Evolutionary conservation across 2,797 vertebrate species (phyloP), one percentile per base, ranked within the genome.

Genomic region (Australoheros facetus): DNA sequence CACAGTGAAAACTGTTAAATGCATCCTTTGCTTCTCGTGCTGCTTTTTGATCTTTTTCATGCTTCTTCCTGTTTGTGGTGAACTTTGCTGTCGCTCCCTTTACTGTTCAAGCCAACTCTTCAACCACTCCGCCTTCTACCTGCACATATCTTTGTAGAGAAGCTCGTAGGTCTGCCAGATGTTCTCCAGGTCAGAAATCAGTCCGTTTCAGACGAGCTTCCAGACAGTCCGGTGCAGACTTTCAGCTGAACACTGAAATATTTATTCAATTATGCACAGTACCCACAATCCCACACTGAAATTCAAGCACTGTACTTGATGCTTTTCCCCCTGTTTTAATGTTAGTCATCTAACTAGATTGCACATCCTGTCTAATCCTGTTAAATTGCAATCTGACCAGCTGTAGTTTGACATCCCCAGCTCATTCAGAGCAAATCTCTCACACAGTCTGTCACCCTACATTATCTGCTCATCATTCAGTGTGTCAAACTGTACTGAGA

Each of bases 331-430:
- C 23, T 56, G 56, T 66, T 80, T 82, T 85, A 32, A 84, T 83
- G 82, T 75, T 21, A 66, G 75, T 73, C 37, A 76, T 84, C 37
- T 77, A 55, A 64, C 62, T 81, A 32, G 30, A 79, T 88, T 88
- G 69, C 59, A 77, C 70, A 84, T 81, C 64, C 69, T 57, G 56
- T 51, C 34, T 89, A 85, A 89, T 90, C 86, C 85, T 79, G 75
- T 87, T 88, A 83, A 90, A 88, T 37, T 72, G 59, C 80, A 80
- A 72, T 84, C 72, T 76, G 81, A 78, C 74, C 82, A 88, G 78
- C 75, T 80, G 81, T 78, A 82, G 85, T 83, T 57, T 74, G 54
- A 73, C 55, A 71, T 54, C 54, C 54, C 58, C 60, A 21, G 42
- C 71, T 69, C 55, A 75, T 75, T 80, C 78, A 55, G 19, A 85